Base-by-base conservation (phyloP, 53 echinoderm and acorn worm genomes). In the Astropecten irregularis region DNA sequence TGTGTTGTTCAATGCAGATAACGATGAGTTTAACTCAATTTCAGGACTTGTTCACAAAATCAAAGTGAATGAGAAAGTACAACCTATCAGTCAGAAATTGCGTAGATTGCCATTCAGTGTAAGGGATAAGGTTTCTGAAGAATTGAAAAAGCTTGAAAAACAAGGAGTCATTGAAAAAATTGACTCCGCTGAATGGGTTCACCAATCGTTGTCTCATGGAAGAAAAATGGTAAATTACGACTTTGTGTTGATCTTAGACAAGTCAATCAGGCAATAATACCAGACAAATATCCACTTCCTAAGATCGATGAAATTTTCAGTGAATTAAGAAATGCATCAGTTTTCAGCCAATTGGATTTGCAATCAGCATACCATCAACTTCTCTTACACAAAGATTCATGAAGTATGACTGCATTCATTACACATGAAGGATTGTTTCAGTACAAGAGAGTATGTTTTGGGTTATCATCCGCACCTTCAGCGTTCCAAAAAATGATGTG, bases 341-440 rank as follows among this genome's bases (percentile, higher is more conserved):
- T 86, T 9, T 92, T 92, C 26, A 65, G 86, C 26, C 85, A 89
- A 31, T 49, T 89, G 27, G 92, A 92, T n/a, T n/a, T n/a, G n/a
- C n/a, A n/a, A n/a, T n/a, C n/a, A n/a, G n/a, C n/a, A n/a, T 86
- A 92, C 36, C 86, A 89, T 19, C 89, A 86, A 57, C 66, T 89
- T 4, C 47, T 69, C 25, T 66, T 93, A 46, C 73, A 76, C 65
- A 60, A 86, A 40, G 64, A 89, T 49, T 77, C 77, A 18, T 47
- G 86, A 9, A 50, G 85, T 33, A 49, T 92, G 19, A 89, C 92
- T 2, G 76, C 92, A 64, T 92, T 89, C 39, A 86, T 89, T 60
- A 89, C 89, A 14, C 89, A 92, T 50, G 89, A 86, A 10, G 77
- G 86, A 1, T 47, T 86, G 18, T 92, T 59, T 49, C 76, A 82